phyloP scores from a whole-genome alignment of 2,113 vertebrate species.

The Nannospalax galili region DNA sequence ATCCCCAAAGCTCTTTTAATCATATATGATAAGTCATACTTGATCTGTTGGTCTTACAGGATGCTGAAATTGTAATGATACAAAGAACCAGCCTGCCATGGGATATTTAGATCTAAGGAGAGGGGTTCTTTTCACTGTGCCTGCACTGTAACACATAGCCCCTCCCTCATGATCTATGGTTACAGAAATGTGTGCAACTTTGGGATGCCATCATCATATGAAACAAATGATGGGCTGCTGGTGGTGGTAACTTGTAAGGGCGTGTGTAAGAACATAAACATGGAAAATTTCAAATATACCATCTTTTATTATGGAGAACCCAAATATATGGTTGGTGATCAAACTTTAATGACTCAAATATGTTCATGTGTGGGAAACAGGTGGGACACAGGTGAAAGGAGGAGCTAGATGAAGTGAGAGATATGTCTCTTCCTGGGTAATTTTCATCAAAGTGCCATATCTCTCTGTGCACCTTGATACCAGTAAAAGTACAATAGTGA shows the following conservation, averaged over 20 bases:
- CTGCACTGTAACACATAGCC: not conserved
- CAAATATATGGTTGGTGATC: not conserved
- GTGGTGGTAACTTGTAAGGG: not conserved
- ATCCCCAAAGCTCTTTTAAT: not conserved
- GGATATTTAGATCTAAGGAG: not conserved
- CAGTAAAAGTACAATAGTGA: not conserved
- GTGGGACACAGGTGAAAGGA: not conserved
- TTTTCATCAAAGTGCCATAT: not conserved
- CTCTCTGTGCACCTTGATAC: not conserved
- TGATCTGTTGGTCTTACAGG: not conserved
- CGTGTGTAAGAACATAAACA: not conserved
- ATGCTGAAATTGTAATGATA: rapidly evolving
- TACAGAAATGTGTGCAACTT: constrained; percentile 10
- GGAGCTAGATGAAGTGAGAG: not conserved
- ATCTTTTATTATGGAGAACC: not conserved
- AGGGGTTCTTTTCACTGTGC: not conserved
- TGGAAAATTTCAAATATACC: not conserved
- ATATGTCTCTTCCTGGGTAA: not conserved
- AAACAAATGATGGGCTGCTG: not conserved
- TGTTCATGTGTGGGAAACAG: not conserved
- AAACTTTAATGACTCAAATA: not conserved
- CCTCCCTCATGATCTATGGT: not conserved
- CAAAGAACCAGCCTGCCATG: not conserved
- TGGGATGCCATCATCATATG: not conserved
- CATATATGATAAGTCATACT: not conserved